These are phyloP conservation scores for Eupeodes corollae DNA, from an alignment of 1,140 invertebrate species.

Conservation along the genomic window DNA sequence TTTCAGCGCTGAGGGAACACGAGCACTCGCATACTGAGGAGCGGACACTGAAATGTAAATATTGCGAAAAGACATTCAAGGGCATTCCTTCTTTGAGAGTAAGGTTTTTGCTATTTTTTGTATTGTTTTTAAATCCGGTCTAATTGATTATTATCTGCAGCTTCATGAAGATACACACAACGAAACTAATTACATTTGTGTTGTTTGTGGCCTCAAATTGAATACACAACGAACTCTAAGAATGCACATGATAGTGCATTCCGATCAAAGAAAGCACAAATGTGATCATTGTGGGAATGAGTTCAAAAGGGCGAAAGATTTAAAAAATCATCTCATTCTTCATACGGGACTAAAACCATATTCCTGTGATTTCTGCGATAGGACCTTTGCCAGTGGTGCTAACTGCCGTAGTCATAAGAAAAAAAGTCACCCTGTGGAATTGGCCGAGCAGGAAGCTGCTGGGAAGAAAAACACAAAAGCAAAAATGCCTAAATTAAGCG, in stretches of 20 bases:
- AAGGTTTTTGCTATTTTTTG: no score
- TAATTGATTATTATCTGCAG: no score
- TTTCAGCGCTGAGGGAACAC: no score
- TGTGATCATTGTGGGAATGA: slow-evolving; percentile 20
- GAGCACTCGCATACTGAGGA: no score
- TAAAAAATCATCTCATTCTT: slow-evolving; percentile 28
- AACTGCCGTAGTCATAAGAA: slow-evolving; percentile 37
- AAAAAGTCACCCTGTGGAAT: slow-evolving; percentile 32
- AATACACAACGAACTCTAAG: slow-evolving; percentile 39
- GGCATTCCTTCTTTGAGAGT: no score
- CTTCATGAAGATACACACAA: slow-evolving; percentile 37
- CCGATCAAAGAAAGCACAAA: slow-evolving; percentile 36
- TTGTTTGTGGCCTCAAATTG: slow-evolving; percentile 36
- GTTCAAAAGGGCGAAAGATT: slow-evolving; percentile 20
- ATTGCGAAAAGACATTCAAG: no score
- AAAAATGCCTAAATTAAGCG: slow-evolving; percentile 26
- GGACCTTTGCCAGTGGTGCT: slow-evolving; percentile 35
- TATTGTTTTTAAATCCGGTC: no score
- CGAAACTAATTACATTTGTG: slow-evolving; percentile 36
- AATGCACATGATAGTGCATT: slow-evolving; percentile 40
- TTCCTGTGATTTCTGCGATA: slow-evolving; percentile 33
- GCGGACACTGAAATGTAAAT: no score
- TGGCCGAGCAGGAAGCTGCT: slow-evolving; percentile 18
- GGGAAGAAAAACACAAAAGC: background rate
- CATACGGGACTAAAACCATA: slow-evolving; percentile 35